Conservation (phyloP, 1,140 invertebrate species). For the Reticulitermes speratus region DNA sequence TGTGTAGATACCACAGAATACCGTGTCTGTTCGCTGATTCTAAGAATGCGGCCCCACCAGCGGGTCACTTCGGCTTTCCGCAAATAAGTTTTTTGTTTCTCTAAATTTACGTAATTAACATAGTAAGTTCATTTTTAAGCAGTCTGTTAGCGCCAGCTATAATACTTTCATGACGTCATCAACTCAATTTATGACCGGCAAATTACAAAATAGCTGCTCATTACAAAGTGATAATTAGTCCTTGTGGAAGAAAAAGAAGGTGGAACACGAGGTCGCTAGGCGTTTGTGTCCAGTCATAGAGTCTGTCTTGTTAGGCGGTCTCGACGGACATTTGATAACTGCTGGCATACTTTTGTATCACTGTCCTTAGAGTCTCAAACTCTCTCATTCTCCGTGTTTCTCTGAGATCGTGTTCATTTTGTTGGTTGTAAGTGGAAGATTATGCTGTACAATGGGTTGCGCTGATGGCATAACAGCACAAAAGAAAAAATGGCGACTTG, state of each 20-base stretch:
- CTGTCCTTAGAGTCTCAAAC: neutral
- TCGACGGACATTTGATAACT: too few relatives aligned
- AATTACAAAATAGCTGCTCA: neutral
- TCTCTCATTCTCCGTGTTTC: neutral
- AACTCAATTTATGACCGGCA: neutral
- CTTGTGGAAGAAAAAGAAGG: neutral
- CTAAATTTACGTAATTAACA: neutral
- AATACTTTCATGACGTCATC: neutral
- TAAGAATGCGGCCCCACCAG: neutral
- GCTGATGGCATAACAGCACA: neutral
- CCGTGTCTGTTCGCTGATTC: neutral
- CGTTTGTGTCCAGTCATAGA: neutral
- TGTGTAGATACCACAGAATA: too few relatives aligned
- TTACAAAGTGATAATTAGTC: neutral
- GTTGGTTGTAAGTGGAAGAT: neutral
- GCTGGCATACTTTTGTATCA: too few relatives aligned
- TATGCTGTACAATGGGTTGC: neutral
- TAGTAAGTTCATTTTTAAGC: neutral
- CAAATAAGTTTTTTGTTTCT: neutral
- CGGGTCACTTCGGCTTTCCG: neutral
- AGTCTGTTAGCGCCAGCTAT: neutral
- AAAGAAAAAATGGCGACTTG: neutral
- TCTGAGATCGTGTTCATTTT: neutral
- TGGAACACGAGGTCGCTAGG: neutral
- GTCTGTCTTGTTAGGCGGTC: neutral